Conservation (phyloP, 2,113 vertebrate genomes). For the Phyllostomus discolor region DNA sequence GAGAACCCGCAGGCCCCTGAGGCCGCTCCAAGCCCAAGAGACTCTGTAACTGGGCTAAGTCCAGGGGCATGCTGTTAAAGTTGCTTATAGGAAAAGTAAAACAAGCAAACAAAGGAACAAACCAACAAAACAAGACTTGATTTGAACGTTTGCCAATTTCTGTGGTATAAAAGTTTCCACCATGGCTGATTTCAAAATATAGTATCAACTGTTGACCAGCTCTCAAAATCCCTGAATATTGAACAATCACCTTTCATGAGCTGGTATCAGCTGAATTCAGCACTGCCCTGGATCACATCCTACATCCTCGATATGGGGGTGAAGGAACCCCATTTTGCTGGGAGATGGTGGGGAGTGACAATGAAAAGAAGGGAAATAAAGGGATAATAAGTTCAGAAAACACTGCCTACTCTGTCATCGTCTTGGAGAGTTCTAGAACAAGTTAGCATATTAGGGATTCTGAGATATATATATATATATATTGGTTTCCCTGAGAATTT, state of each 20-base stretch:
- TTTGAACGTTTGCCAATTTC: no score
- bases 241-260: background rate
- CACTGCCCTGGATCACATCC: background rate
- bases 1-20: fast-evolving
- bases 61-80: no score
- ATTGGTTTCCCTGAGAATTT: background rate
- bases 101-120: background rate
- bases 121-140: background rate
- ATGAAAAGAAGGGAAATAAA: background rate
- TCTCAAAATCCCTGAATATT: background rate
- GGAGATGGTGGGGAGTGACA: no score
- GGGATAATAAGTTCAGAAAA: background rate
- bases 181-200: background rate
- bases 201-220: background rate
- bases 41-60: background rate
- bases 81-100: background rate
- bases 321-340: background rate
- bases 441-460: background rate
- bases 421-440: background rate
- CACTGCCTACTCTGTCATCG: background rate
- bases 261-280: background rate
- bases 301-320: fast-evolving
- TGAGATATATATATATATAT: background rate
- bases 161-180: background rate
- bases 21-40: background rate